A percentile compares a stretch with the other conserved stretches of the same genome.
phyloP scores from a whole-genome alignment of 2,797 vertebrate species.

The Anabas testudineus region DNA sequence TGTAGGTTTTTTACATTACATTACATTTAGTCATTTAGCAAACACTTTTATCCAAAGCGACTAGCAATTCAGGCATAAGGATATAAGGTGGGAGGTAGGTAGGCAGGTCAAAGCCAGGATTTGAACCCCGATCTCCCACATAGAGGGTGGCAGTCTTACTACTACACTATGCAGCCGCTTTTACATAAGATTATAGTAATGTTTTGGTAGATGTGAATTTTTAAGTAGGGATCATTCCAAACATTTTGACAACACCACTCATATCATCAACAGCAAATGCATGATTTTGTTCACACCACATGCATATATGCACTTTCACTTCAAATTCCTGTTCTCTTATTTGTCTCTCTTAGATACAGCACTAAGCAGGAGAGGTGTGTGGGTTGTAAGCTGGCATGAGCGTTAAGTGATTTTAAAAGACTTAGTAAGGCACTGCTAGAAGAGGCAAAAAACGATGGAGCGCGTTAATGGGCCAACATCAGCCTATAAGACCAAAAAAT shows the following conservation, averaged over 20 bases:
- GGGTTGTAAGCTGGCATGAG: constrained; percentile 41
- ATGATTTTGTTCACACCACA: constrained; percentile 38
- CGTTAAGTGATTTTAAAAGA: constrained; percentile 48
- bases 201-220: not conserved
- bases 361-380: constrained; percentile 34
- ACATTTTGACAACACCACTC: not conserved
- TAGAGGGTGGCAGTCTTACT: too few species aligned
- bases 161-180: too few species aligned
- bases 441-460: constrained; percentile 5
- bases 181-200: not conserved
- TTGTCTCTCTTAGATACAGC: constrained; percentile 19
- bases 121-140: too few species aligned
- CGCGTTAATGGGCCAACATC: constrained; percentile 1
- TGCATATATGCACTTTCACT: constrained; percentile 23
- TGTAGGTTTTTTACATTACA: not conserved
- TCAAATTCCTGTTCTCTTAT: constrained; percentile 13
- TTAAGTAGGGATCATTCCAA: not conserved
- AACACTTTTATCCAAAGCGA: too few species aligned
- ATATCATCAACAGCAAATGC: constrained; percentile 7
- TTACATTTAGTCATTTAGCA: too few species aligned
- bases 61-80: too few species aligned
- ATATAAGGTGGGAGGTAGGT: too few species aligned
- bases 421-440: constrained; percentile 25
- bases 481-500: not conserved
- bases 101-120: too few species aligned